Conservation (phyloP, 2,797 vertebrate species). For the Acipenser transmontanus region DNA sequence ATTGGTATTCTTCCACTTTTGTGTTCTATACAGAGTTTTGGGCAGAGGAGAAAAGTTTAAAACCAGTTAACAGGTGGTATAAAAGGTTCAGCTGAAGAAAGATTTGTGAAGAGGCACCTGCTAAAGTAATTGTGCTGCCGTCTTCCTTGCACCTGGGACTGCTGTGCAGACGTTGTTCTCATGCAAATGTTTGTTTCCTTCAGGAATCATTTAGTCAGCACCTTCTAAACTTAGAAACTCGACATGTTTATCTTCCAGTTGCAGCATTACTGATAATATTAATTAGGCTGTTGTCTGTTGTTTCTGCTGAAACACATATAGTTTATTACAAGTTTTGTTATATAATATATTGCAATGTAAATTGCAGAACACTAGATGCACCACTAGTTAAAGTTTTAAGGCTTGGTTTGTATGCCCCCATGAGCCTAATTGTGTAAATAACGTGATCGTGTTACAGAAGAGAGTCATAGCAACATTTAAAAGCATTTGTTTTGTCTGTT, state of each 20-base stretch:
- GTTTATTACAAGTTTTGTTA: neutral
- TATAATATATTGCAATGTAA: too few relatives aligned
- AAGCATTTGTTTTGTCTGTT: too few relatives aligned
- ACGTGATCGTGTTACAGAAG: too few relatives aligned
- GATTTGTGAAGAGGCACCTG: slow-evolving; percentile 64
- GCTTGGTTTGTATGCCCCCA: too few relatives aligned
- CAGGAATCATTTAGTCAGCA: slow-evolving; percentile 49
- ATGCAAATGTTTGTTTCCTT: slow-evolving; percentile 73
- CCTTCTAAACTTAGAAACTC: slow-evolving; percentile 37
- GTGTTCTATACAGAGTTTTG: too few relatives aligned
- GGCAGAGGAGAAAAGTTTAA: neutral
- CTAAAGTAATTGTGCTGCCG: slow-evolving; percentile 66
- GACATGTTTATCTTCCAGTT: slow-evolving; percentile 29
- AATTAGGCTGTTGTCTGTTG: slow-evolving; percentile 11
- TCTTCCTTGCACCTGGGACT: slow-evolving; percentile 74
- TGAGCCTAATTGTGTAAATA: too few relatives aligned
- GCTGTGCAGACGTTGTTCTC: slow-evolving; percentile 65
- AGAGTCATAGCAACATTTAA: too few relatives aligned
- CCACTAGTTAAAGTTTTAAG: too few relatives aligned
- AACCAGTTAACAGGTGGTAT: slow-evolving; percentile 54
- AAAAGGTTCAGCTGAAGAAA: slow-evolving; percentile 56
- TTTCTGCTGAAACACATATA: neutral
- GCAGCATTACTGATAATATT: neutral
- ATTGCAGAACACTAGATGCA: too few relatives aligned
- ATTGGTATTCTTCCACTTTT: too few relatives aligned